These are phyloP conservation scores for Isichthys henryi DNA, from an alignment of 2,113 vertebrate genomes.

Conservation along the genomic window DNA sequence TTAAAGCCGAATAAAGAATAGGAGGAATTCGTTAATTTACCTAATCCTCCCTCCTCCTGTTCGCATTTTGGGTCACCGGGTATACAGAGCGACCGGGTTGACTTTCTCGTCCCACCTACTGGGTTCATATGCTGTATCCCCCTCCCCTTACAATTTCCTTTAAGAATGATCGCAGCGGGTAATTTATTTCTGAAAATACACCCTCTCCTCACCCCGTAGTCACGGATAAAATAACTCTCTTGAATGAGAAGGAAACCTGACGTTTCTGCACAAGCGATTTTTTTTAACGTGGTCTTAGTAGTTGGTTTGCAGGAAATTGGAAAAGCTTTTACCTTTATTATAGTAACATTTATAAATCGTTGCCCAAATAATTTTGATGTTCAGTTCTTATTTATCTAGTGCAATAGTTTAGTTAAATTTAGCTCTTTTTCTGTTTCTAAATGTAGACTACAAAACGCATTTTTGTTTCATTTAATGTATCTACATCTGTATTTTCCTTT, in stretches of 20 bases:
- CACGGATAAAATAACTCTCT: not conserved
- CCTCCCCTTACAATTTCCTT: not conserved
- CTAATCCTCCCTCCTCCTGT: slow-evolving; percentile 12
- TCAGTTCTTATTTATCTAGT: not conserved
- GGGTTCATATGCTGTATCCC: not conserved
- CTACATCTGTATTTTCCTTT: not conserved
- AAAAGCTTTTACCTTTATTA: not conserved
- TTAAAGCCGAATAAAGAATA: slow-evolving; percentile 6
- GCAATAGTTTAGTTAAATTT: not conserved
- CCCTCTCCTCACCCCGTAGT: not conserved
- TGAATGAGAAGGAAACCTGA: not conserved
- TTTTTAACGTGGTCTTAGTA: not conserved
- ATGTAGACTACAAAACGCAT: not conserved
- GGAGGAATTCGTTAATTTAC: slow-evolving; percentile 10
- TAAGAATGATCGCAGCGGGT: slow-evolving; percentile 1
- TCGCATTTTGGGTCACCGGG: not conserved
- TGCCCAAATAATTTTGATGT: not conserved
- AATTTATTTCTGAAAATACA: slow-evolving; percentile 15
- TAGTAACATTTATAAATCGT: not conserved
- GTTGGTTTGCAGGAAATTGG: not conserved
- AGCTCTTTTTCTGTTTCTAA: not conserved
- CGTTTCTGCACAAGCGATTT: not conserved
- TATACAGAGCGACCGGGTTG: not conserved
- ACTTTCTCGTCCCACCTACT: not conserved
- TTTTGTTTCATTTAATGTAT: not conserved